Conservation (phyloP, 2,113 vertebrate species). For the Nesogale talazaci region DNA sequence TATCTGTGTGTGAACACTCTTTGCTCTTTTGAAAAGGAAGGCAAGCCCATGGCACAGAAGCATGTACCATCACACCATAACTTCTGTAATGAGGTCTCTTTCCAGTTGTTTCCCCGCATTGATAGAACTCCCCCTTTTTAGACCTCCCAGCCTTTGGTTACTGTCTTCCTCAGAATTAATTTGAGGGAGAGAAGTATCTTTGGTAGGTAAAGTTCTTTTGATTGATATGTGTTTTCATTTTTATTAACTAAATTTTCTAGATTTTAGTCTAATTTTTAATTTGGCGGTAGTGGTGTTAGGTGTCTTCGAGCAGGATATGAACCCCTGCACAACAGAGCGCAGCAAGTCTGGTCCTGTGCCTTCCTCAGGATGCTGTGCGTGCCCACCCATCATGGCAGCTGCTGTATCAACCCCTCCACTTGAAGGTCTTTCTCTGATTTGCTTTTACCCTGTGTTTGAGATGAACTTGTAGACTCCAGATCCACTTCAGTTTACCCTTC, state of each 20-base stretch:
- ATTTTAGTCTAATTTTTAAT: neutral
- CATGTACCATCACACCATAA: neutral
- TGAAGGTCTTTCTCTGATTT: too few species aligned
- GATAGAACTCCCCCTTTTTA: neutral
- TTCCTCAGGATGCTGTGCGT: too few species aligned
- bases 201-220: neutral
- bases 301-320: too few species aligned
- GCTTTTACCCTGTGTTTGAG: too few species aligned
- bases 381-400: too few species aligned
- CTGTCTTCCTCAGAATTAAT: neutral
- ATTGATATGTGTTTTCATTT: neutral
- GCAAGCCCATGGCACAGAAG: neutral
- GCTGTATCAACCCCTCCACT: too few species aligned
- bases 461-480: too few species aligned
- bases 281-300: too few species aligned
- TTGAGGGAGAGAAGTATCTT: neutral
- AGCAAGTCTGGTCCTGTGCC: too few species aligned
- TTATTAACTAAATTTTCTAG: neutral
- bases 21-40: neutral
- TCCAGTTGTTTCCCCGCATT: neutral
- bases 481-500: too few species aligned
- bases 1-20: neutral
- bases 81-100: neutral
- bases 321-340: too few species aligned
- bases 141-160: neutral